Base-by-base conservation (phyloP, 2,797 vertebrate genomes). In the Australoheros facetus region DNA sequence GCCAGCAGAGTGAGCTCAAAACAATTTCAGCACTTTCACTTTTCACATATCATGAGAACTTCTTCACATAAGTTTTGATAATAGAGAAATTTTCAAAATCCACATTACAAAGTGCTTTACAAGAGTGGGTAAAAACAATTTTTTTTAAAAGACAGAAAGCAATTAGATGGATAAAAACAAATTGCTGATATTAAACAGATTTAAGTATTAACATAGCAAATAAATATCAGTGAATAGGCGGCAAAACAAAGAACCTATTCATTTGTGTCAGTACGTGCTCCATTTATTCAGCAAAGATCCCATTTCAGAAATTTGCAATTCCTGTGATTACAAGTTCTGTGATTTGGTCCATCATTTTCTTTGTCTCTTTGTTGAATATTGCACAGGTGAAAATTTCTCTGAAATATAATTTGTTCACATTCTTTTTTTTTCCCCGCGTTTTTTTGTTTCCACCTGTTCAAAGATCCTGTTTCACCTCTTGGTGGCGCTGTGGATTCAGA, bases 381-480 rank as follows among this genome's bases (percentile, higher is more conserved):
- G 3, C 37, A 11, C 2, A 19, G 16, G 14, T 16, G 16, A 7
- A 48, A 16, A 6, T 45, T 14, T 53, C 16, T n/a, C 19, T 10
- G 17, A n/a, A 21, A 54, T 54, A 12, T 55, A 2, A 2, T 12
- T 8, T 57, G 56, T 57, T 57, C 2, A 30, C 3, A 9, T 9
- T 57, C 23, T 56, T 51, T 28, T 1, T 56, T 9, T 9, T 0
- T 37, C 13, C 13, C 13, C 13, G 0, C n/a, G 57, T 34, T 34
- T 6, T 23, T 60, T 62, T 62, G 13, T 17, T 17, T 17, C 21
- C 51, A 0, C 39, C 8, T 64, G 3, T 39, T 62, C 21, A 64
- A 42, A 64, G 16, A 2, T 64, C 21, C 21, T 0, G 21, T 26
- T 66, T 45, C 14, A 0, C 62, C 62, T 48, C 23, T 48, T 0